phyloP scores from a whole-genome alignment of 2,888 invertebrate genomes.

The Pammene fasciana region DNA sequence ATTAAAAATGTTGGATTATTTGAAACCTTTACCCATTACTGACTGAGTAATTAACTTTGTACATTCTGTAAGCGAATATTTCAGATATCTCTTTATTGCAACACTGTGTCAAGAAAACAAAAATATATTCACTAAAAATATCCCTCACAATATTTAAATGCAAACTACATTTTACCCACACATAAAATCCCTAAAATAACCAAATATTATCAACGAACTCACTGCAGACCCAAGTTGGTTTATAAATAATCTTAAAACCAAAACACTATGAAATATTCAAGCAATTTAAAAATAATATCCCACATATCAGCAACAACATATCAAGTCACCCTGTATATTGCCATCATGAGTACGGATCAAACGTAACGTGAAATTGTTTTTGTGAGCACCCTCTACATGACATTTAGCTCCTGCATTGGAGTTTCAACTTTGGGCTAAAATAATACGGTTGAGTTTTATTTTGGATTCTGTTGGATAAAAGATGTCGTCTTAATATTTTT shows the following conservation, averaged over 20 bases:
- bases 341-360: constrained; percentile 39
- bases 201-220: neutral
- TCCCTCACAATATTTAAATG: neutral
- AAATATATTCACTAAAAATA: constrained; percentile 5
- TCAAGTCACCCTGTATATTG: constrained; percentile 37
- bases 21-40: too few species aligned
- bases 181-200: neutral
- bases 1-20: too few species aligned
- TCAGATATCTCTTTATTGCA: neutral
- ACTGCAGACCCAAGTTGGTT: neutral
- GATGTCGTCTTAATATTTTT: constrained; percentile 40
- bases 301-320: constrained; percentile 37
- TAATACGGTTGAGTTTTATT: neutral
- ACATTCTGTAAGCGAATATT: neutral
- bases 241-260: constrained; percentile 6
- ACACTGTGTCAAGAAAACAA: neutral
- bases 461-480: constrained; percentile 1
- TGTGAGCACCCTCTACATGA: constrained; percentile 36
- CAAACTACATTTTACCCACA: neutral
- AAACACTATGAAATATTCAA: constrained; percentile 21
- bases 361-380: constrained; percentile 42
- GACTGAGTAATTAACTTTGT: too few species aligned
- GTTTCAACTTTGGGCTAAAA: neutral
- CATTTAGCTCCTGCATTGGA: constrained; percentile 1
- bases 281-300: constrained; percentile 37